A percentile compares a stretch with the other conserved stretches of the same genome.
Evolutionary conservation across 2,888 invertebrate genomes (phyloP).

Genomic region (Neelides folsomi): DNA sequence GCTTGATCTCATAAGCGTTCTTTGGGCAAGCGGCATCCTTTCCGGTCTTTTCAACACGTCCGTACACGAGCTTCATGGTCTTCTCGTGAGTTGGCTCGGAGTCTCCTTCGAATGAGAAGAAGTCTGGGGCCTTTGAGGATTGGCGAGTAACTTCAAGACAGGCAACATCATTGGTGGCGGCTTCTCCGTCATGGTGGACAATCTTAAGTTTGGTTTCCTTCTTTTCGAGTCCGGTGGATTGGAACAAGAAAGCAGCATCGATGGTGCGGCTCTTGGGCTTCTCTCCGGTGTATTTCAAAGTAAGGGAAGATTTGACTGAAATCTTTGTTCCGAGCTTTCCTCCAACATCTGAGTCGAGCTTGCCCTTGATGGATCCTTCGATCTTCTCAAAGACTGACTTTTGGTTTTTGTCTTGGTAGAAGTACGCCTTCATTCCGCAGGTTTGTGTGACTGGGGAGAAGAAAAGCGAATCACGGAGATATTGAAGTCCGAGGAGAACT

Average conservation of each 20-base stretch:
- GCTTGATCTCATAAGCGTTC: conserved; percentile 24
- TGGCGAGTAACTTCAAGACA: conserved; percentile 23
- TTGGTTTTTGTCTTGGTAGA: conserved; percentile 23
- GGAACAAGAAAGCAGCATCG: conserved; percentile 17
- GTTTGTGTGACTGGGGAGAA: conserved; percentile 30
- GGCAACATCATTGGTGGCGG: conserved; percentile 22
- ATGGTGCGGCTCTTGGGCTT: conserved; percentile 28
- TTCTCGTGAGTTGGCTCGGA: conserved; percentile 30
- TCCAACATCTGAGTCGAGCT: conserved; percentile 26
- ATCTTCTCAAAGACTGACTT: conserved; percentile 24
- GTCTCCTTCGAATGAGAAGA: conserved; percentile 24
- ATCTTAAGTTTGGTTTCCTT: conserved; percentile 19
- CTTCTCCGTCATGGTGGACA: conserved; percentile 22
- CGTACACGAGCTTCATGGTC: conserved; percentile 26
- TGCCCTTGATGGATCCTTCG: conserved; percentile 27
- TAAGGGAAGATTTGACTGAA: conserved; percentile 21
- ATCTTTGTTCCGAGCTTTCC: conserved; percentile 26
- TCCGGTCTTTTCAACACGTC: conserved; percentile 16
- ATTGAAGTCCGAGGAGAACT: conserved; percentile 26
- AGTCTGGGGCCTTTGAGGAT: conserved; percentile 18
- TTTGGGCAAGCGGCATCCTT: conserved; percentile 26
- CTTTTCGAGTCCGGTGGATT: conserved; percentile 24
- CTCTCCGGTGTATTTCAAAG: conserved; percentile 24
- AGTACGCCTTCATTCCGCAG: conserved; percentile 31
- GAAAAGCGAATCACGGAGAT: conserved; percentile 26